Conservation (phyloP, 2,797 vertebrate genomes). For the Otolemur crassicaudatus region DNA sequence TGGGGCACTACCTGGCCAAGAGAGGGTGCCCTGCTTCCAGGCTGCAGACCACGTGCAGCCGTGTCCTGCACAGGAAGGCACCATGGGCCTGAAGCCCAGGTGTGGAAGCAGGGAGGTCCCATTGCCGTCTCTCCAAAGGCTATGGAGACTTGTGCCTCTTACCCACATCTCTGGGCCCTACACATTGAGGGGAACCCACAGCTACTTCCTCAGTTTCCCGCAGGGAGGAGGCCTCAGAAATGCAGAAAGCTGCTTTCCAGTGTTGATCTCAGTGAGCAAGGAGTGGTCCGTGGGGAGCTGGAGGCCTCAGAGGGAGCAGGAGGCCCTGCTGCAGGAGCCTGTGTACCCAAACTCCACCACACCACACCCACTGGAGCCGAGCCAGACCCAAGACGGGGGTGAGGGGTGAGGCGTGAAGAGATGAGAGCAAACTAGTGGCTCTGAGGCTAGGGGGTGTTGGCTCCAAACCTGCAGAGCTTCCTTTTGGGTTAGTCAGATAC, state of each 20-base stretch:
- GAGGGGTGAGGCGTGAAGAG: no score
- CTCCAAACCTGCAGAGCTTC: neutral
- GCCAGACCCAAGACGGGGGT: neutral
- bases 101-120: neutral
- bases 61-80: neutral
- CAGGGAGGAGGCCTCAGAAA: neutral
- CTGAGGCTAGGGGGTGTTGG: neutral
- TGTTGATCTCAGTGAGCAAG: neutral
- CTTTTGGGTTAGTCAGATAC: neutral
- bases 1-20: neutral
- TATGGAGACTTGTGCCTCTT: neutral
- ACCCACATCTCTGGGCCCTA: neutral
- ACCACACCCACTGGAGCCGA: no score
- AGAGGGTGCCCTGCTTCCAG: neutral
- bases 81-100: no score
- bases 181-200: neutral
- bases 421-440: neutral
- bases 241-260: neutral
- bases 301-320: neutral
- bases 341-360: neutral
- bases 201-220: neutral
- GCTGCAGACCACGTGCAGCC: neutral
- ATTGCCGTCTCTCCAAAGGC: neutral
- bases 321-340: no score
- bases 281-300: neutral